phyloP scores from a whole-genome alignment of 2,113 vertebrate genomes.

The Chiloscyllium plagiosum region DNA sequence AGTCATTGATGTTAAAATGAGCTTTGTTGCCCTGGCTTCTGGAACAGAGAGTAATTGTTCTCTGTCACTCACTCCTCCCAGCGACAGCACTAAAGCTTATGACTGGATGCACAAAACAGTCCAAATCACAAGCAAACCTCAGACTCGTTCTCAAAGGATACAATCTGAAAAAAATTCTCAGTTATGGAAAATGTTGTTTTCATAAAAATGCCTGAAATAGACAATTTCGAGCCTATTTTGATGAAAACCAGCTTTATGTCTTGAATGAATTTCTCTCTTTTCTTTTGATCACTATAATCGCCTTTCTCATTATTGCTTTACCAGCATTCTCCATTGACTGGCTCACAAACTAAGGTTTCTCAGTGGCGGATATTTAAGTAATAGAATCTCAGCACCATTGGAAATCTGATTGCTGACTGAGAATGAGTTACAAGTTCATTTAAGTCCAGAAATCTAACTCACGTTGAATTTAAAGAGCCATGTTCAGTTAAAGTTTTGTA shows the following conservation, averaged over 20 bases:
- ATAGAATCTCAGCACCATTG: neutral
- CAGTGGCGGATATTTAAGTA: neutral
- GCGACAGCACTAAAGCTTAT: neutral
- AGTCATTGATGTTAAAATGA: neutral
- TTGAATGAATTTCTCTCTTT: neutral
- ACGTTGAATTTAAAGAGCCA: slow-evolving; percentile 6
- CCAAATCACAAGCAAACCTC: neutral
- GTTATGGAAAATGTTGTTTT: neutral
- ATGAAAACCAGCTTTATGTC: neutral
- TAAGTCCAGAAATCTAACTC: neutral
- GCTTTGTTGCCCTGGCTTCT: neutral
- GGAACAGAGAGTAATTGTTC: neutral
- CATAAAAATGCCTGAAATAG: neutral
- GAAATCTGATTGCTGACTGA: neutral
- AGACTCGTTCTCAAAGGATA: neutral
- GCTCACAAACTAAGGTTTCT: neutral
- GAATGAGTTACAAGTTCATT: neutral
- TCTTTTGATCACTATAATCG: neutral
- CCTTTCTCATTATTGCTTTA: neutral
- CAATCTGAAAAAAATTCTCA: neutral
- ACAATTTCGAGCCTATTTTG: neutral
- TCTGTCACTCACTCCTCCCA: neutral
- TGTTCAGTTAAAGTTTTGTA: neutral
- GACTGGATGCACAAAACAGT: neutral
- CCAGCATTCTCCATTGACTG: neutral